Conservation (phyloP, 1,140 invertebrate genomes). For the Ceratina calcarata region DNA sequence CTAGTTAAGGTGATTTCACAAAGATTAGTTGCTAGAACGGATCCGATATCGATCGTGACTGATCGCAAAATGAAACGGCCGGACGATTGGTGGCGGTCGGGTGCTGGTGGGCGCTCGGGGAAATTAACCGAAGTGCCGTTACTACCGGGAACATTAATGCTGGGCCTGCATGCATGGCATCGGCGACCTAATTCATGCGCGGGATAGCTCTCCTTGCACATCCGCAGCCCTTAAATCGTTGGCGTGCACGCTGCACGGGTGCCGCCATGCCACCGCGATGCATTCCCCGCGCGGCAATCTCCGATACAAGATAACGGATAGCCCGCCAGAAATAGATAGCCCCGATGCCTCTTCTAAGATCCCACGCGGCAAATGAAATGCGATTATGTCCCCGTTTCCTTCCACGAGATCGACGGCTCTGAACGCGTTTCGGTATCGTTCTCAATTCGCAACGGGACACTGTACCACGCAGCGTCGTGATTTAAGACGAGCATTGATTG, state of each 20-base stretch:
- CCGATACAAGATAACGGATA: conserved; percentile 53
- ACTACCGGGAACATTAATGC: conserved; percentile 37
- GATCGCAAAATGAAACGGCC: conserved; percentile 3
- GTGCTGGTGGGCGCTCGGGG: conserved; percentile 30
- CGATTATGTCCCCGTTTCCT: conserved; percentile 46
- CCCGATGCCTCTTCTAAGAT: conserved; percentile 41
- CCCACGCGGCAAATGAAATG: conserved; percentile 48
- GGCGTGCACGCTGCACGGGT: conserved; percentile 14
- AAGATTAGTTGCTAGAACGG: neutral
- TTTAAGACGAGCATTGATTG: neutral
- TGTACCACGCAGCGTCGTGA: neutral
- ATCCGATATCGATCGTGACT: conserved; percentile 10
- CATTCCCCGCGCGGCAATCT: conserved; percentile 49
- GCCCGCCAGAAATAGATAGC: conserved; percentile 41
- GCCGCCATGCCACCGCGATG: conserved; percentile 15
- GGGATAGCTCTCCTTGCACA: conserved; percentile 43
- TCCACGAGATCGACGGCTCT: conserved; percentile 13
- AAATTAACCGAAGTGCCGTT: conserved; percentile 52
- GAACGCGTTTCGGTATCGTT: neutral
- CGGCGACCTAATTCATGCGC: conserved; percentile 49
- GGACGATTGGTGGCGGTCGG: conserved; percentile 7
- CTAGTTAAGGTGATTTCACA: too few relatives aligned
- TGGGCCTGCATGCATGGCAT: conserved; percentile 36
- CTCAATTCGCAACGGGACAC: conserved; percentile 18
- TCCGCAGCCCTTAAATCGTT: conserved; percentile 52